Conservation (phyloP, 2,888 invertebrate genomes). For the Drosophila parthenogenetica region DNA sequence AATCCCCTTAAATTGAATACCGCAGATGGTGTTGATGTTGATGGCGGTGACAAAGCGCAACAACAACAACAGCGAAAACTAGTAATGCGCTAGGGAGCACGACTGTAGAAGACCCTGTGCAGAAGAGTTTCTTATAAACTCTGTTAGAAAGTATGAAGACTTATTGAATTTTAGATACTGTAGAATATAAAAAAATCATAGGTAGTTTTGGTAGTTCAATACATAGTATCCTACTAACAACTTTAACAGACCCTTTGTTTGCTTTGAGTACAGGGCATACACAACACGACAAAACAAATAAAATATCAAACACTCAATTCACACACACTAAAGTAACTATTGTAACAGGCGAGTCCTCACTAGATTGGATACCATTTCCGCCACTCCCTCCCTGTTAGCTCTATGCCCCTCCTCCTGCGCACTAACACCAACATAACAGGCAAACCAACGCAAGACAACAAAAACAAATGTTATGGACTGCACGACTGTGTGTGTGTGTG, state of each 20-base stretch:
- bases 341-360: conserved; percentile 6
- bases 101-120: no score
- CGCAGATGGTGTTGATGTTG: conserved; percentile 76
- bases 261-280: no score
- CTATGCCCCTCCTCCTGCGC: no score
- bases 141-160: no score
- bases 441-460: conserved; percentile 42
- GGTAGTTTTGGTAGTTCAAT: no score
- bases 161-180: no score
- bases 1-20: conserved; percentile 85
- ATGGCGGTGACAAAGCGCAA: conserved; percentile 58
- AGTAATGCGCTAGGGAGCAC: background rate
- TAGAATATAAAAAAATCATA: no score
- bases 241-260: no score
- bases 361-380: background rate
- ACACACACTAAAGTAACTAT: conserved; percentile 45
- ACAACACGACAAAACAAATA: conserved; percentile 13
- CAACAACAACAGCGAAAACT: conserved; percentile 26
- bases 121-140: no score
- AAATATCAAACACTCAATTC: conserved; percentile 45
- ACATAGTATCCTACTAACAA: no score
- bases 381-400: conserved; percentile 9
- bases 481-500: conserved; percentile 5
- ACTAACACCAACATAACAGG: conserved; percentile 7
- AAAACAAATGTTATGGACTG: conserved; percentile 23